These are phyloP conservation scores for Hycleus phaleratus DNA, from an alignment of 1,140 invertebrate species.

Conservation along the genomic window DNA sequence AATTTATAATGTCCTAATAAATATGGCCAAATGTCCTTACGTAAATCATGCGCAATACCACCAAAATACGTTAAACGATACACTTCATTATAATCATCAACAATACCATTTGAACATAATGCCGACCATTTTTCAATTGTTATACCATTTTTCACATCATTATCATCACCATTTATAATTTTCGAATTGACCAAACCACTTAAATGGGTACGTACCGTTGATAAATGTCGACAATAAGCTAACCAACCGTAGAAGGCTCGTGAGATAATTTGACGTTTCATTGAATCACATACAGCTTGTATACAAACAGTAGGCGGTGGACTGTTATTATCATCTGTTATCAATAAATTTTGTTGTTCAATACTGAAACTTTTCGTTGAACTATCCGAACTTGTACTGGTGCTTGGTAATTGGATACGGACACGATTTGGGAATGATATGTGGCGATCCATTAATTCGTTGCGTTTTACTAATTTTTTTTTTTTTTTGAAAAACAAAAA, in stretches of 20 bases:
- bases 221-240: conserved; percentile 85
- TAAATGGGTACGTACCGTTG: conserved; percentile 85
- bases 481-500: not conserved
- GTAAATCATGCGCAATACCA: conserved; percentile 69
- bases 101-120: conserved; percentile 52
- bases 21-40: conserved; percentile 86
- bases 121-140: conserved; percentile 61
- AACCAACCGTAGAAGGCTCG: conserved; percentile 95
- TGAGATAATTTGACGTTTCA: conserved; percentile 90
- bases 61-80: conserved; percentile 80
- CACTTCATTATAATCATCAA: conserved; percentile 62
- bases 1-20: conserved; percentile 81
- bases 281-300: conserved; percentile 78
- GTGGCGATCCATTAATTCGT: conserved; percentile 40
- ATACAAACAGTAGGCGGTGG: conserved; percentile 35
- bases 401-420: conserved; percentile 33
- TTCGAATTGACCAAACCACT: conserved; percentile 74
- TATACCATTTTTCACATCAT: conserved; percentile 46
- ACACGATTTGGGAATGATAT: conserved; percentile 29
- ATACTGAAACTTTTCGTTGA: conserved; percentile 39
- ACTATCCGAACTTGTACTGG: conserved; percentile 39
- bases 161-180: conserved; percentile 45
- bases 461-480: conserved; percentile 28
- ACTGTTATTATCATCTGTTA: conserved; percentile 19
- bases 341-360: conserved; percentile 28